Conservation (phyloP, 2,797 vertebrate genomes). For the Prunella strophiata region DNA sequence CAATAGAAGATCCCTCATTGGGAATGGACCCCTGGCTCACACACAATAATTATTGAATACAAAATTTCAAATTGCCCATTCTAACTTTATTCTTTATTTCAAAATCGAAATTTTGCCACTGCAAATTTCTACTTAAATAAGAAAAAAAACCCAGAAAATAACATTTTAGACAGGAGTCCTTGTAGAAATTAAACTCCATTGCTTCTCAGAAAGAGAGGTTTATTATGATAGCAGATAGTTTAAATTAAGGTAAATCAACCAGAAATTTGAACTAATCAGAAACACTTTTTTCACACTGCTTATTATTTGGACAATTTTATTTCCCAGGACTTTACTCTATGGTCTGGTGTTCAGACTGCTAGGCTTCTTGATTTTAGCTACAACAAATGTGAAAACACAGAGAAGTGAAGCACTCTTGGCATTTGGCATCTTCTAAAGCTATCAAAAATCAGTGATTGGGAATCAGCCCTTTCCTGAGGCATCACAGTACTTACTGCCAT, state of each 20-base stretch:
- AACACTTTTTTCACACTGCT: background rate
- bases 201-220: background rate
- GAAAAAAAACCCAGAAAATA: background rate
- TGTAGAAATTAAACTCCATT: background rate
- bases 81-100: background rate
- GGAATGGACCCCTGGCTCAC: background rate
- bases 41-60: fast-evolving
- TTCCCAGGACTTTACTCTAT: background rate
- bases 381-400: background rate
- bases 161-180: background rate
- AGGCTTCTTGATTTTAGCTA: background rate
- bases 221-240: background rate
- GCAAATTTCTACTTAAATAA: background rate
- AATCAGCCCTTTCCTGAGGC: background rate
- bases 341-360: background rate
- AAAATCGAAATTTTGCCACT: background rate
- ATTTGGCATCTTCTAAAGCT: background rate
- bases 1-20: background rate
- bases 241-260: background rate
- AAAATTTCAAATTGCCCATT: background rate
- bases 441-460: background rate
- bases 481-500: background rate
- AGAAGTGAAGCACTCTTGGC: background rate
- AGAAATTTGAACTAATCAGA: background rate
- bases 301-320: background rate